Percentiles rank a stretch among this genome's conserved stretches.
Conservation (phyloP, 2,113 vertebrate genomes). For the Harpagus bidentatus region DNA sequence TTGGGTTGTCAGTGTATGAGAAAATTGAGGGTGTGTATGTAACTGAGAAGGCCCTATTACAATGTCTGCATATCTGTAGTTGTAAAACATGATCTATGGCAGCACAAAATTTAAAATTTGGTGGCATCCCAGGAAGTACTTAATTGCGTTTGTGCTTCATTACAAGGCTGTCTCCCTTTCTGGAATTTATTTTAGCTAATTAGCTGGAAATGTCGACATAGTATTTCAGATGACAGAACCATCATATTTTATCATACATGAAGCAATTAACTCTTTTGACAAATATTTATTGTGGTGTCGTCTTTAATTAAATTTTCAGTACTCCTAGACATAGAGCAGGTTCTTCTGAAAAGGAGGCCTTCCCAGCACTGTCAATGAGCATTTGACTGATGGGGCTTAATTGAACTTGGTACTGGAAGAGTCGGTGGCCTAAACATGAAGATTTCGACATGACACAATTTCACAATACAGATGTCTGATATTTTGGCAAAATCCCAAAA, state of each 20-base stretch:
- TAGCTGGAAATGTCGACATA: slow-evolving; percentile 70
- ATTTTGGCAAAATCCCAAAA: neutral
- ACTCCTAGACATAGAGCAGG: neutral
- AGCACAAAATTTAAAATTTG: slow-evolving; percentile 20
- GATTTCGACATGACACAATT: neutral
- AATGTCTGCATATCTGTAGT: slow-evolving; percentile 10
- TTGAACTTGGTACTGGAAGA: neutral
- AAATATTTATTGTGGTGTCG: slow-evolving; percentile 49
- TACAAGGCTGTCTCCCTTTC: slow-evolving; percentile 48
- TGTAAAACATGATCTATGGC: neutral
- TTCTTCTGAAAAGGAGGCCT: neutral
- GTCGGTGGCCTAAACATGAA: neutral
- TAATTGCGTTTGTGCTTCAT: slow-evolving; percentile 48
- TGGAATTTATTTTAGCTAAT: slow-evolving; percentile 72
- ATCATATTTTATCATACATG: slow-evolving; percentile 15
- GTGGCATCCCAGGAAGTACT: slow-evolving; percentile 35
- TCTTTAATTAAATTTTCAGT: slow-evolving; percentile 29
- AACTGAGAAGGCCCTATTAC: neutral
- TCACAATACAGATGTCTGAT: neutral
- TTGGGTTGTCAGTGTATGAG: neutral
- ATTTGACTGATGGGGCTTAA: slow-evolving; percentile 20
- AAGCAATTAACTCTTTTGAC: slow-evolving; percentile 54
- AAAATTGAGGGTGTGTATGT: slow-evolving; percentile 15
- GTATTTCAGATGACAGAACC: slow-evolving; percentile 57
- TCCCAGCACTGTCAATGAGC: neutral